A percentile compares a stretch with the other conserved stretches of the same genome.
Conservation (phyloP, 2,888 invertebrate genomes). For the Atethmia centrago region DNA sequence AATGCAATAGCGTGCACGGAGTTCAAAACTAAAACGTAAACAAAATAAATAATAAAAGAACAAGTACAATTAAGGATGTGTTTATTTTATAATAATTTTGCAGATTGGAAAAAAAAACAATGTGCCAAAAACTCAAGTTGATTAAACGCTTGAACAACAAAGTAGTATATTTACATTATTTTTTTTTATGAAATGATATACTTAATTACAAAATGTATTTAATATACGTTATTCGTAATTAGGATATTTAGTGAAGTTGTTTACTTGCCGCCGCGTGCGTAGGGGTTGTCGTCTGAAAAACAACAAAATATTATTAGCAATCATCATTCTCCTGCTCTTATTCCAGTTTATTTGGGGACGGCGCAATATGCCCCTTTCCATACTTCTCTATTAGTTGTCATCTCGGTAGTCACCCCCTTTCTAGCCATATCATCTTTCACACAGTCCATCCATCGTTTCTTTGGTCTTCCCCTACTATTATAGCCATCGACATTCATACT, state of each 20-base stretch:
- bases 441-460: no score
- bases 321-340: no score
- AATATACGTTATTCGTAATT: conserved; percentile 1
- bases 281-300: conserved; percentile 64
- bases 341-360: no score
- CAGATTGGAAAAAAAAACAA: neutral
- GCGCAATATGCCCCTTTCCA: no score
- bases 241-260: neutral
- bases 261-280: conserved; percentile 63
- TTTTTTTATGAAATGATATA: no score
- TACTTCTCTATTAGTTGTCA: no score
- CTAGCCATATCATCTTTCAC: no score
- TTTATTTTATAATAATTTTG: conserved; percentile 8
- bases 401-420: no score
- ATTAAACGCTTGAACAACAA: neutral
- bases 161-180: neutral
- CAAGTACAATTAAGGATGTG: neutral
- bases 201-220: neutral
- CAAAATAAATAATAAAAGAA: neutral
- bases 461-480: no score
- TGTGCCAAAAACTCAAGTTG: neutral
- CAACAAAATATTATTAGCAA: neutral
- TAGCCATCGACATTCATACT: no score
- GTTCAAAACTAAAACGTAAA: no score
- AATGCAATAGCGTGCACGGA: no score